Percentiles rank a stretch among this genome's conserved stretches.
phyloP scores from a whole-genome alignment of 1,140 invertebrate genomes.

The Copidosoma floridanum region DNA sequence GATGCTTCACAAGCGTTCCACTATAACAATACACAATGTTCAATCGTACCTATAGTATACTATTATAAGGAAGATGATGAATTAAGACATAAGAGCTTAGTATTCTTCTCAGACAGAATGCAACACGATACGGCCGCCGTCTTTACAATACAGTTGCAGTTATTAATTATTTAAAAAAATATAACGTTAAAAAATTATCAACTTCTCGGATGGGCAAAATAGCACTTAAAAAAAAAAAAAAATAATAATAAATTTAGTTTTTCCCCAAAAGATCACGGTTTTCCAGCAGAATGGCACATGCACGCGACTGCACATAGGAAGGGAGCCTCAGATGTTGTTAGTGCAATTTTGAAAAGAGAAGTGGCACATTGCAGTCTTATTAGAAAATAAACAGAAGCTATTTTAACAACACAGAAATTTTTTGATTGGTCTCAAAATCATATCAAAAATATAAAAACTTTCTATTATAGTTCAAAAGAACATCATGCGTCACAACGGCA shows the following conservation, averaged over 20 bases:
- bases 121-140: constrained; percentile 6
- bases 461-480: too few relatives aligned
- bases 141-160: not conserved
- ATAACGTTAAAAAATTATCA: constrained; percentile 2
- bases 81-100: constrained; percentile 12
- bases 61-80: not conserved
- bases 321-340: constrained; percentile 30
- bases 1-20: not conserved
- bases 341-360: constrained; percentile 17
- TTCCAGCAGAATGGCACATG: constrained; percentile 40
- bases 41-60: not conserved
- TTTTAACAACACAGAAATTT: too few relatives aligned
- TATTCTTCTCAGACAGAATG: constrained; percentile 1
- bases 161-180: constrained; percentile 15
- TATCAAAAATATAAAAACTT: too few relatives aligned
- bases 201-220: not conserved
- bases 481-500: too few relatives aligned
- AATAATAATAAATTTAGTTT: constrained; percentile 23
- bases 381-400: not conserved
- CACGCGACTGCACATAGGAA: constrained; percentile 43
- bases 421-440: too few relatives aligned
- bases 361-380: constrained; percentile 27
- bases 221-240: constrained; percentile 31
- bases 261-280: constrained; percentile 28
- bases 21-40: not conserved